Percentiles rank a stretch among this genome's conserved stretches.
These are phyloP conservation scores for Psettodes erumei DNA, from an alignment of 2,113 vertebrate genomes.

Conservation along the genomic window DNA sequence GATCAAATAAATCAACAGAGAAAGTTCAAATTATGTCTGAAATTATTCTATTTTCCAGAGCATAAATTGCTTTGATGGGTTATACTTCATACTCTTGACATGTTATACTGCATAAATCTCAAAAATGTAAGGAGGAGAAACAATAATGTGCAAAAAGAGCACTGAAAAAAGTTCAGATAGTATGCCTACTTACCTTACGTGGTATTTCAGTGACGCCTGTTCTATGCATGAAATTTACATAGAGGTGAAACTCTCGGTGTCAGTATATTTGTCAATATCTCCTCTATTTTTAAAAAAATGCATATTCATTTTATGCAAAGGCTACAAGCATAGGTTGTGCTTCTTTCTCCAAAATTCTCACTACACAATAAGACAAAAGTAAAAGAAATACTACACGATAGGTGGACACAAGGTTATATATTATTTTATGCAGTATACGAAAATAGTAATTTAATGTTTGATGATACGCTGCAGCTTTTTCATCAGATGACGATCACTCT, in stretches of 20 bases:
- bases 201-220: too few species aligned
- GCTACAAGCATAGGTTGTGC: background rate
- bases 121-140: background rate
- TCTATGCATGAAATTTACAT: background rate
- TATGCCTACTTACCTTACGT: too few species aligned
- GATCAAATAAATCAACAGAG: constrained; percentile 61
- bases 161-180: background rate
- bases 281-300: background rate
- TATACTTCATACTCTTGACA: too few species aligned
- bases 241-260: background rate
- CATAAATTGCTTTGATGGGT: constrained; percentile 28
- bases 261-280: background rate
- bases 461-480: constrained; percentile 19
- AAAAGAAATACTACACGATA: background rate
- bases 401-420: background rate
- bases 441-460: constrained; percentile 36
- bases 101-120: too few species aligned
- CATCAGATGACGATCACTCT: constrained; percentile 14
- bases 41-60: constrained; percentile 37
- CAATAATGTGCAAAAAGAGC: background rate
- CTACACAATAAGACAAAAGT: background rate
- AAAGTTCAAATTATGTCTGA: constrained; percentile 29
- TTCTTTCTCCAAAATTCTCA: background rate
- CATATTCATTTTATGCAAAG: background rate
- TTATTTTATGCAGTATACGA: background rate